Percentiles rank a stretch among this genome's conserved stretches.
phyloP scores from a whole-genome alignment of 1,140 invertebrate genomes.

The Chelonus insularis region DNA sequence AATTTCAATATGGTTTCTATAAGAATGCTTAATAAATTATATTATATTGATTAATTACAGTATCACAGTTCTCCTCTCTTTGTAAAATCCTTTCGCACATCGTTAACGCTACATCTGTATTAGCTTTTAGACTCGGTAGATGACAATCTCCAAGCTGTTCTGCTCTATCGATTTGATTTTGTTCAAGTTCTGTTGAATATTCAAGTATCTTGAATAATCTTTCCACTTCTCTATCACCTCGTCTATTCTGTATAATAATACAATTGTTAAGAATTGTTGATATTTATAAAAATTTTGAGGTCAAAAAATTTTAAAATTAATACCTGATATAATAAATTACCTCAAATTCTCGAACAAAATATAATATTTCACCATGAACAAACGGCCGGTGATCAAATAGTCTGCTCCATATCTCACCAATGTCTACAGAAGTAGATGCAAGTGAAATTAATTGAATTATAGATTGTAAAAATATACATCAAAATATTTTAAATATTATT shows the following conservation, averaged over 20 bases:
- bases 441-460: conserved; percentile 10
- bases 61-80: conserved; percentile 59
- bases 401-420: conserved; percentile 78
- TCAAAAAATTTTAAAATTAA: too few relatives aligned
- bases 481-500: too few relatives aligned
- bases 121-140: conserved; percentile 67
- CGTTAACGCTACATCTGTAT: conserved; percentile 68
- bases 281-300: conserved; percentile 10
- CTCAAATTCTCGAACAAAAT: conserved; percentile 82
- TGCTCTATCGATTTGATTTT: conserved; percentile 69
- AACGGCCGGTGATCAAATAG: conserved; percentile 84
- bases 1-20: too few relatives aligned
- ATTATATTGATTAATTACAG: conserved; percentile 49
- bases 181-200: conserved; percentile 75
- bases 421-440: conserved; percentile 62
- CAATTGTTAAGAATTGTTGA: background rate
- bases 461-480: too few relatives aligned
- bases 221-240: conserved; percentile 78
- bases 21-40: too few relatives aligned
- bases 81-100: conserved; percentile 64
- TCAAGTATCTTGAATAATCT: conserved; percentile 77
- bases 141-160: conserved; percentile 64
- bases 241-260: conserved; percentile 64
- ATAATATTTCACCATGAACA: conserved; percentile 80
- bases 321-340: conserved; percentile 59